Percentiles rank a stretch among this genome's conserved stretches.
Evolutionary conservation across 1,140 invertebrate genomes (phyloP).

Genomic region (Gonatopus flavifemur): DNA sequence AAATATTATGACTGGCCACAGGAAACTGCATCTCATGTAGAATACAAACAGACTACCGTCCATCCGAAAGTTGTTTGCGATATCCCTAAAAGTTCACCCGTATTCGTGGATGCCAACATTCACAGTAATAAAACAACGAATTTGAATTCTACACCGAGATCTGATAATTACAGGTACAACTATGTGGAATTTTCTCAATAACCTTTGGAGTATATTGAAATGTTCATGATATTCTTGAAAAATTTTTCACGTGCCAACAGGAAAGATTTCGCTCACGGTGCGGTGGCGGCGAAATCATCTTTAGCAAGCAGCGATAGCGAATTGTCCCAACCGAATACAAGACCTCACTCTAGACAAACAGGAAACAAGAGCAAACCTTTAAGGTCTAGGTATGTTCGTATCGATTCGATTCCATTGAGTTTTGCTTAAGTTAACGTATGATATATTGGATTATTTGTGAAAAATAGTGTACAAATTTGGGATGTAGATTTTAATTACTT

Average conservation of each 20-base stretch:
- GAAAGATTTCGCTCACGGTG: slow-evolving; percentile 60
- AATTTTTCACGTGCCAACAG: slow-evolving; percentile 49
- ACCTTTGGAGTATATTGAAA: too few species aligned
- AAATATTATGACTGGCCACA: slow-evolving; percentile 47
- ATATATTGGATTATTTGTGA: too few species aligned
- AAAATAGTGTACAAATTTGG: too few species aligned
- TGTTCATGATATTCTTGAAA: too few species aligned
- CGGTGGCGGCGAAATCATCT: slow-evolving; percentile 46
- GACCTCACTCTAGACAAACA: slow-evolving; percentile 50
- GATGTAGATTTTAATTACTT: too few species aligned
- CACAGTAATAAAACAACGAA: slow-evolving; percentile 30
- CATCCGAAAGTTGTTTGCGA: slow-evolving; percentile 60
- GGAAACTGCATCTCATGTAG: slow-evolving; percentile 35
- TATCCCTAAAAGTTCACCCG: slow-evolving; percentile 57
- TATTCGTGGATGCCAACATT: slow-evolving; percentile 46
- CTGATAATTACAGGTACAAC: slow-evolving; percentile 47
- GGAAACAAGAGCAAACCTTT: slow-evolving; percentile 37
- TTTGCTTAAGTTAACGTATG: slow-evolving; percentile 21
- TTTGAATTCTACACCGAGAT: slow-evolving; percentile 37
- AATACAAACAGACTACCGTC: slow-evolving; percentile 50
- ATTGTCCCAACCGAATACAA: slow-evolving; percentile 55
- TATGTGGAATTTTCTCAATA: too few species aligned
- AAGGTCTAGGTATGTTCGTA: slow-evolving; percentile 40
- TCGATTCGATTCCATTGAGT: slow-evolving; percentile 9
- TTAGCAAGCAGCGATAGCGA: slow-evolving; percentile 57